A percentile compares a stretch with the other conserved stretches of the same genome.
These are phyloP conservation scores for Hippasteria phrygiana DNA, from an alignment of 53 echinoderm and acorn worm genomes.

Conservation along the genomic window DNA sequence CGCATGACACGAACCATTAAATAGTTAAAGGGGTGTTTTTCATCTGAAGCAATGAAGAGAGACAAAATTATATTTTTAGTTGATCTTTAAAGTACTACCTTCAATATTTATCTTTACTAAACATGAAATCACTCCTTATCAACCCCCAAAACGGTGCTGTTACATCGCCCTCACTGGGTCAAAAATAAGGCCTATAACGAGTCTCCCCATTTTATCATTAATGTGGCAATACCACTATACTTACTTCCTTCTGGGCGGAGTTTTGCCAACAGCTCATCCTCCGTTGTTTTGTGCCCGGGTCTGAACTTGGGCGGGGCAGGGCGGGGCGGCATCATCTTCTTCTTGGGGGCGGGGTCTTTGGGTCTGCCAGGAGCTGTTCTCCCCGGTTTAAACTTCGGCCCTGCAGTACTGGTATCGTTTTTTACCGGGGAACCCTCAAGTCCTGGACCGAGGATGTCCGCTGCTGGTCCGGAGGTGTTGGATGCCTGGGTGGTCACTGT, in stretches of 20 bases:
- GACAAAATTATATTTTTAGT: too few relatives aligned
- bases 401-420: not conserved
- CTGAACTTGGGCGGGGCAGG: conserved; percentile 85
- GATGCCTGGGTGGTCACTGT: not conserved
- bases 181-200: too few relatives aligned
- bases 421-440: conserved; percentile 20
- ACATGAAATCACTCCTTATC: too few relatives aligned
- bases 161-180: too few relatives aligned
- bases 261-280: conserved; percentile 65
- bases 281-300: conserved; percentile 45
- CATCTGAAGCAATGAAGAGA: too few relatives aligned
- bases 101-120: too few relatives aligned
- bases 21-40: too few relatives aligned
- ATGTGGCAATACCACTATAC: too few relatives aligned
- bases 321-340: conserved; percentile 83
- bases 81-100: too few relatives aligned
- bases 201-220: too few relatives aligned
- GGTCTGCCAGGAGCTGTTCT: conserved; percentile 13
- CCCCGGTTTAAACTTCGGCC: conserved; percentile 6
- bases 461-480: not conserved
- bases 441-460: conserved; percentile 47
- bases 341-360: conserved; percentile 69
- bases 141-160: too few relatives aligned
- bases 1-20: too few relatives aligned
- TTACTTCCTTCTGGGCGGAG: conserved; percentile 62